A percentile compares a stretch with the other conserved stretches of the same genome.
Evolutionary conservation across 2,113 vertebrate species (phyloP).

Genomic region (Anoura caudifer): DNA sequence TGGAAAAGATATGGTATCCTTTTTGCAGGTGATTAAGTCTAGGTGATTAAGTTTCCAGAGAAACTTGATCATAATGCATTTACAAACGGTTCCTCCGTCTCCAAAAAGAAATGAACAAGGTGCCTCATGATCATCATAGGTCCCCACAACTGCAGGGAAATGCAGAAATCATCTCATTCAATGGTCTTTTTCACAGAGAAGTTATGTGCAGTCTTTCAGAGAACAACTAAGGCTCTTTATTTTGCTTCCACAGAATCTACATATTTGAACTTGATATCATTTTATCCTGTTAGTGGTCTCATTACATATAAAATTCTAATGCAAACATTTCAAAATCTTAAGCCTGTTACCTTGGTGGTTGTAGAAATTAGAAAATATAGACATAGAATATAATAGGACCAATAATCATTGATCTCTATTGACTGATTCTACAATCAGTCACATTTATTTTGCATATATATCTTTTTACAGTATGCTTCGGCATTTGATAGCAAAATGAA

Average conservation of each 20-base stretch:
- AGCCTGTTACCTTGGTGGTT: background rate
- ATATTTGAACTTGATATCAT: background rate
- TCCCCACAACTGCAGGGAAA: background rate
- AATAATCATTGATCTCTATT: background rate
- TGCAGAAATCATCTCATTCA: background rate
- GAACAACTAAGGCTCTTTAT: background rate
- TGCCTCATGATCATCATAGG: background rate
- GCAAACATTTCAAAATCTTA: background rate
- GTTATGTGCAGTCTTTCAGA: background rate
- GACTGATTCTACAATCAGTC: background rate
- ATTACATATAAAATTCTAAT: background rate
- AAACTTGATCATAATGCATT: background rate
- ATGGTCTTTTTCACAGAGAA: background rate
- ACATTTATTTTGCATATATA: background rate
- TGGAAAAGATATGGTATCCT: accelerated
- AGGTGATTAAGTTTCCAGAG: too few species aligned
- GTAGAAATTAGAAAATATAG: background rate
- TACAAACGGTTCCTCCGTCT: background rate
- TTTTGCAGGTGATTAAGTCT: background rate
- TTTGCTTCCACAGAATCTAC: background rate
- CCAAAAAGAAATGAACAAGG: background rate
- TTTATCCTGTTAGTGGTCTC: background rate
- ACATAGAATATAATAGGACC: background rate
- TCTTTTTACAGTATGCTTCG: background rate
- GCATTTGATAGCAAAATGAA: background rate